phyloP scores from a whole-genome alignment of 2,113 vertebrate genomes.

The Psammodynastes pulverulentus region DNA sequence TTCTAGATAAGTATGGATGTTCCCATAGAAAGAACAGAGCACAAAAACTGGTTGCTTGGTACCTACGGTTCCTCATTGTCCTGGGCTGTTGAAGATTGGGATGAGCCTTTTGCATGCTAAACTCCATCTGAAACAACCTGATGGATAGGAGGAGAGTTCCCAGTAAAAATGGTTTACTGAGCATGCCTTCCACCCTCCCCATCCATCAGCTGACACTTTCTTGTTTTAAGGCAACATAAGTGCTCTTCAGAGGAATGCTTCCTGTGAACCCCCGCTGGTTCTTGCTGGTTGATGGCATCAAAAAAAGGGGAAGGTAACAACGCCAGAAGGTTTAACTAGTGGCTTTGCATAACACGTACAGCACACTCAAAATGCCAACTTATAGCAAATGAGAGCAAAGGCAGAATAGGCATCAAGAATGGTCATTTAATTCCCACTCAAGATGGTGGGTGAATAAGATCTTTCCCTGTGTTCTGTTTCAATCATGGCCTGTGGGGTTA shows the following conservation, averaged over 20 bases:
- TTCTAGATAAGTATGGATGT: not conserved
- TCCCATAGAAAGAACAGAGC: not conserved
- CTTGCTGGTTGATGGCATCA: not conserved
- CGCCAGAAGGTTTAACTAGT: not conserved
- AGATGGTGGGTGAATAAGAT: not conserved
- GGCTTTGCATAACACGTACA: not conserved
- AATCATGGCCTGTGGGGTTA: not conserved
- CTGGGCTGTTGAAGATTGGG: not conserved
- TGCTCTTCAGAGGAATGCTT: not conserved
- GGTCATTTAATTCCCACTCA: not conserved
- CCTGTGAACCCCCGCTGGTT: not conserved
- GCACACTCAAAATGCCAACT: not conserved
- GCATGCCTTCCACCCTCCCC: not conserved
- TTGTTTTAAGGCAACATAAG: not conserved
- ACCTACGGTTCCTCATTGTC: not conserved
- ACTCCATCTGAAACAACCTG: not conserved
- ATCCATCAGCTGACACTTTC: not conserved
- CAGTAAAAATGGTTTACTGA: not conserved
- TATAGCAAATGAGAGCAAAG: not conserved
- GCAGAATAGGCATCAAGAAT: not conserved
- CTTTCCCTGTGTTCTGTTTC: not conserved
- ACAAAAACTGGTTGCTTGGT: not conserved
- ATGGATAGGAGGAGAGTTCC: not conserved
- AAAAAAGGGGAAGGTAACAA: not conserved
- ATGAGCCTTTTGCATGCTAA: not conserved